A percentile compares a stretch with the other conserved stretches of the same genome.
Conservation (phyloP, 1,140 invertebrate species). For the Orussus abietinus region DNA sequence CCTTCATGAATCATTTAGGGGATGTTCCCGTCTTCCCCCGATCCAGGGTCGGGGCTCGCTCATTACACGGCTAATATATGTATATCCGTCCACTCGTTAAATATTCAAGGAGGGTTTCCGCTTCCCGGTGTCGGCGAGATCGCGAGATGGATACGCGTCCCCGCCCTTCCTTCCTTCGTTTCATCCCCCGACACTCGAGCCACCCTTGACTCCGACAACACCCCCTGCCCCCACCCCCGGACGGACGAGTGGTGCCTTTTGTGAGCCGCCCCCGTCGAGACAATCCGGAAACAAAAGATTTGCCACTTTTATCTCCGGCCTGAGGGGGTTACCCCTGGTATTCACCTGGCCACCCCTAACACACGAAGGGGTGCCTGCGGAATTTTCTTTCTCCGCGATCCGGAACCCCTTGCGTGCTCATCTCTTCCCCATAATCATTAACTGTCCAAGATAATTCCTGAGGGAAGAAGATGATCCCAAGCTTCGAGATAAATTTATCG, state of each 20-base stretch:
- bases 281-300: slow-evolving; percentile 36
- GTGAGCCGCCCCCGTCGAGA: slow-evolving; percentile 8
- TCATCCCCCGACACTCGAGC: not conserved
- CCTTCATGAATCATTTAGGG: slow-evolving; percentile 33
- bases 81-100: slow-evolving; percentile 33
- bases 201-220: not conserved
- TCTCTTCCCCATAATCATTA: no score
- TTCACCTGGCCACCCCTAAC: slow-evolving; percentile 14
- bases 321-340: slow-evolving; percentile 13
- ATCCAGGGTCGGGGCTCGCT: slow-evolving; percentile 16
- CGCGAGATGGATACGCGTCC: slow-evolving; percentile 21
- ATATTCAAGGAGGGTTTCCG: slow-evolving; percentile 31
- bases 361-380: no score
- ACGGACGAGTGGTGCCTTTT: slow-evolving; percentile 19
- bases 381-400: no score
- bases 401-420: no score
- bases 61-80: slow-evolving; percentile 32
- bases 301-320: slow-evolving; percentile 30
- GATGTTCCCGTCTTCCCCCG: slow-evolving; percentile 8
- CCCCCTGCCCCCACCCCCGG: slow-evolving; percentile 5
- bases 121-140: slow-evolving; percentile 15
- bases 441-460: no score
- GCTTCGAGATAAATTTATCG: no score
- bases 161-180: slow-evolving; percentile 3
- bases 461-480: no score